Percentiles rank a stretch among this genome's conserved stretches.
These are phyloP conservation scores for Sinonovacula constricta DNA, from an alignment of 1,140 invertebrate species.

Conservation along the genomic window DNA sequence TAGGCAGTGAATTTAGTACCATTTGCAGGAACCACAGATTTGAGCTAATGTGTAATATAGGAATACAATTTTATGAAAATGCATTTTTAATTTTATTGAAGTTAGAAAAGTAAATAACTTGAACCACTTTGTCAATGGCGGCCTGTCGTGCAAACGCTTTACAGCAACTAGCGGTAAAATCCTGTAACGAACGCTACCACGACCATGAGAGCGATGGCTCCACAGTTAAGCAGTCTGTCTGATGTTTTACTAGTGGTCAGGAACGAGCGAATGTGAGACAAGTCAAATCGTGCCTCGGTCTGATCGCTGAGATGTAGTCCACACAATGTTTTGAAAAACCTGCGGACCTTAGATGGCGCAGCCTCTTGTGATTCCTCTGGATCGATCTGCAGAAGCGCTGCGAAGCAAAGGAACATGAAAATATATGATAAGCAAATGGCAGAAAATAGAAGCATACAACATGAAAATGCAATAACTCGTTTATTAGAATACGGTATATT, in stretches of 20 bases:
- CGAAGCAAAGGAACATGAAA: background rate
- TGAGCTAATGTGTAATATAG: too few species aligned
- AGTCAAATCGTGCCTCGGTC: slow-evolving; percentile 4
- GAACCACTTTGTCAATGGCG: too few species aligned
- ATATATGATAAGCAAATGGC: background rate
- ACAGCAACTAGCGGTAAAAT: slow-evolving; percentile 20
- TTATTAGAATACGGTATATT: too few species aligned
- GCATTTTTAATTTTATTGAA: too few species aligned
- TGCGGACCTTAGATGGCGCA: background rate
- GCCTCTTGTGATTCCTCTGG: background rate
- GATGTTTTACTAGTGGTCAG: background rate
- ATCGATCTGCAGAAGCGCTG: background rate
- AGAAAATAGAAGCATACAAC: background rate
- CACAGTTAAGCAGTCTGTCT: background rate
- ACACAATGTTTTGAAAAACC: background rate
- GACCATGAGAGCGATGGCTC: slow-evolving; percentile 8
- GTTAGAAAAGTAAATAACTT: too few species aligned
- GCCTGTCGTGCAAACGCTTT: too few species aligned
- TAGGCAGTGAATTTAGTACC: too few species aligned
- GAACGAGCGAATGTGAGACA: slow-evolving; percentile 3
- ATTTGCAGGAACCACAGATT: too few species aligned
- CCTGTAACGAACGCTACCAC: slow-evolving; percentile 17
- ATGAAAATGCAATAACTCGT: background rate
- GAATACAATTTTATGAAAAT: too few species aligned
- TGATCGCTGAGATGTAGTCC: slow-evolving; percentile 1